Evolutionary conservation across 2,888 invertebrate genomes (phyloP).

Genomic region (Oegoconia quadripuncta): DNA sequence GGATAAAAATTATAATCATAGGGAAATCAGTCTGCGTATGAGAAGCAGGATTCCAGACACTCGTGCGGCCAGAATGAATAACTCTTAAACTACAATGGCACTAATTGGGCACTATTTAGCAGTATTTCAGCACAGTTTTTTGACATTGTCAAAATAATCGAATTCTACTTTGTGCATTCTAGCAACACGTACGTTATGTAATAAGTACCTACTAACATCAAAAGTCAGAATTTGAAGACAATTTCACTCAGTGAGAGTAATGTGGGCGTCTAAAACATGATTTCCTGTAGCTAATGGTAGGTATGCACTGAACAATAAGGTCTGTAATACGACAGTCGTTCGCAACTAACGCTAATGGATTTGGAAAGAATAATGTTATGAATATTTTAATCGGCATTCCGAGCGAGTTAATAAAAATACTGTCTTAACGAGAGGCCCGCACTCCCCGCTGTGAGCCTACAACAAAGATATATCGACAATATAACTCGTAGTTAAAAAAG

Average conservation of each 20-base stretch:
- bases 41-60: too few species aligned
- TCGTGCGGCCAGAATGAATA: too few species aligned
- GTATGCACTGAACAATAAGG: conserved; percentile 16
- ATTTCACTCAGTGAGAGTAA: conserved; percentile 3
- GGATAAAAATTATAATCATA: too few species aligned
- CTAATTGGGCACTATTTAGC: too few species aligned
- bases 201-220: too few species aligned
- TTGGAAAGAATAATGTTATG: conserved; percentile 59
- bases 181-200: too few species aligned
- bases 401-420: conserved; percentile 71
- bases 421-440: conserved; percentile 61
- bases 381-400: conserved; percentile 70
- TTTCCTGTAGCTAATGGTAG: conserved; percentile 14
- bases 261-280: conserved; percentile 9
- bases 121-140: too few species aligned
- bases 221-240: conserved; percentile 4
- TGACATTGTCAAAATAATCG: too few species aligned
- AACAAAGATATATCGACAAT: conserved; percentile 67
- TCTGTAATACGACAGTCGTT: conserved; percentile 12
- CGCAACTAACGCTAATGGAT: conserved; percentile 49
- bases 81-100: too few species aligned
- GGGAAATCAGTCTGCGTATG: too few species aligned
- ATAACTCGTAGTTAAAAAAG: conserved; percentile 41
- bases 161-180: too few species aligned
- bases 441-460: conserved; percentile 66